Evolutionary conservation across 1,140 invertebrate genomes (phyloP).

Genomic region (Eupristina koningsbergeri): DNA sequence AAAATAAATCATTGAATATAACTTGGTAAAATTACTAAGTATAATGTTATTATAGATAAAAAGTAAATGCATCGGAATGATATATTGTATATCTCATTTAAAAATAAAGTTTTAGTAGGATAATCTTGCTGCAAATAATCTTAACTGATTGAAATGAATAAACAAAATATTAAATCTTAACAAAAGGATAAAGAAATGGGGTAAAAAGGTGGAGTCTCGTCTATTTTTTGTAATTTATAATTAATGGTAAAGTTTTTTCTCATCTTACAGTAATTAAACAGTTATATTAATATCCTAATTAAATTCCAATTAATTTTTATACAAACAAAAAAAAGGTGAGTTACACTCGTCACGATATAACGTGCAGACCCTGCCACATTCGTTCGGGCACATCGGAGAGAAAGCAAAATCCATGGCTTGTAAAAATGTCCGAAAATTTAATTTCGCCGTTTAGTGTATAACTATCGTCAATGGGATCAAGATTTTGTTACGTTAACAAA

Average conservation of each 20-base stretch:
- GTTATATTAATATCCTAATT: conserved; percentile 69
- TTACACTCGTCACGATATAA: conserved; percentile 65
- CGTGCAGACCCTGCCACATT: conserved; percentile 60
- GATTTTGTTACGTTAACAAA: background rate
- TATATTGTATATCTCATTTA: too few relatives aligned
- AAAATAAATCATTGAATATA: too few relatives aligned
- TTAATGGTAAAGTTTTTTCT: conserved; percentile 69
- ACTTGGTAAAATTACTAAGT: too few relatives aligned
- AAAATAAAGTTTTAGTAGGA: too few relatives aligned
- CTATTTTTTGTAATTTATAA: conserved; percentile 68
- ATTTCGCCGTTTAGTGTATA: conserved; percentile 7
- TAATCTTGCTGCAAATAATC: too few relatives aligned
- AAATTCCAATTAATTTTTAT: conserved; percentile 69
- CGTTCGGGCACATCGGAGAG: conserved; percentile 55
- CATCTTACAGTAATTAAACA: conserved; percentile 69
- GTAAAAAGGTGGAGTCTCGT: conserved; percentile 38
- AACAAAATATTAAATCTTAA: background rate
- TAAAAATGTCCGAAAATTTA: conserved; percentile 20
- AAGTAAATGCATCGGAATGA: too few relatives aligned
- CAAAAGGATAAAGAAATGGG: conserved; percentile 26
- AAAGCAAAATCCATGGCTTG: conserved; percentile 53
- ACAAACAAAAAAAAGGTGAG: conserved; percentile 68
- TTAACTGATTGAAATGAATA: background rate
- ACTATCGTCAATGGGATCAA: conserved; percentile 2
- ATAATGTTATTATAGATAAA: too few relatives aligned